Percentiles rank a stretch among this genome's conserved stretches.
phyloP scores from a whole-genome alignment of 2,113 vertebrate genomes.

The Chlorocebus sabaeus region DNA sequence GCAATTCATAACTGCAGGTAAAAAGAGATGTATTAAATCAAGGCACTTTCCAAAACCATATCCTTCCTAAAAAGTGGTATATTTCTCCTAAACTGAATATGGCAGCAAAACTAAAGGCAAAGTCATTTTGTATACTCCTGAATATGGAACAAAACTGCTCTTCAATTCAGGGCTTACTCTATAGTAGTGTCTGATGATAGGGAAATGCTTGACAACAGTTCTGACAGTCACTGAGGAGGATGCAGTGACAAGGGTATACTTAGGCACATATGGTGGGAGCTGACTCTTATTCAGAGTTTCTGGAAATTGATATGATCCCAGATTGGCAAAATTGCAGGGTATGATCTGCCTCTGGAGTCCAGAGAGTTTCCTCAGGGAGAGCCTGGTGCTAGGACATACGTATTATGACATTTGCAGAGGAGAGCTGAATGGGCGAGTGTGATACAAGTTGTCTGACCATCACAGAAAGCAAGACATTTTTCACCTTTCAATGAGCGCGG shows the following conservation, averaged over 20 bases:
- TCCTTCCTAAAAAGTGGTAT: background rate
- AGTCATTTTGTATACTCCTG: background rate
- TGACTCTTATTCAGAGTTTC: slow-evolving; percentile 49
- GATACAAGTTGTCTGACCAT: background rate
- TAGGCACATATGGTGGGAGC: slow-evolving; percentile 11
- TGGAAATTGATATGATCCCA: slow-evolving; percentile 62
- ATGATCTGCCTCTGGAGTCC: slow-evolving; percentile 8
- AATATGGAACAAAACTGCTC: background rate
- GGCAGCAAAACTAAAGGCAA: background rate
- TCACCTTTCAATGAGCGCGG: background rate
- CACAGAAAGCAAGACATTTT: background rate
- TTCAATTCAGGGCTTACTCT: background rate
- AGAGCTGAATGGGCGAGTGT: background rate
- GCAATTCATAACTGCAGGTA: background rate
- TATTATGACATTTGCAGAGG: background rate
- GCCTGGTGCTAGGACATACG: background rate
- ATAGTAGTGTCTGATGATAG: background rate
- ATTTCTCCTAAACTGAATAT: background rate
- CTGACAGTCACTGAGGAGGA: slow-evolving; percentile 36
- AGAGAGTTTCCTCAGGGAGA: slow-evolving; percentile 14
- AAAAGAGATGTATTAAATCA: slow-evolving; percentile 15
- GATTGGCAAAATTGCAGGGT: slow-evolving; percentile 56
- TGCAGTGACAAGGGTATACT: slow-evolving; percentile 10
- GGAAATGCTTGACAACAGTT: slow-evolving; percentile 11
- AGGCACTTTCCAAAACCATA: background rate